phyloP scores from a whole-genome alignment of 1,140 invertebrate genomes.

The Meloidogyne hapla region DNA sequence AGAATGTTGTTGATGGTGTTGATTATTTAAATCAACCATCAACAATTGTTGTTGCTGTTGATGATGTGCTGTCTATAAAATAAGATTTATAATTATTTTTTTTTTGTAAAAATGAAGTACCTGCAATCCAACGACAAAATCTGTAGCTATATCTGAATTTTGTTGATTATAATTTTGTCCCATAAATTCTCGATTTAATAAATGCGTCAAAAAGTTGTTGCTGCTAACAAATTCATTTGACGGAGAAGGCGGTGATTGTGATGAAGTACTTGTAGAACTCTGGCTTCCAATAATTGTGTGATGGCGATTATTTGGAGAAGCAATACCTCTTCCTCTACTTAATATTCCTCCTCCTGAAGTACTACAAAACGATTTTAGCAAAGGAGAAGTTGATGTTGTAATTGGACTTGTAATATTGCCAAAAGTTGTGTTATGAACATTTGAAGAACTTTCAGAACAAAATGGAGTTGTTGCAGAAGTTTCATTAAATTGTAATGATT shows the following conservation, averaged over 20 bases:
- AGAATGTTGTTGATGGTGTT: neutral
- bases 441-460: neutral
- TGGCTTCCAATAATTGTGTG: neutral
- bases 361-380: neutral
- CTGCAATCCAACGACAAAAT: slow-evolving; percentile 4
- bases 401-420: slow-evolving; percentile 6
- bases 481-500: slow-evolving; percentile 15
- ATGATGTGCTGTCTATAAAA: neutral
- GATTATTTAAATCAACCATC: slow-evolving; percentile 18
- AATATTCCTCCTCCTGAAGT: neutral
- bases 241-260: neutral
- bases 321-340: neutral
- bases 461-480: neutral
- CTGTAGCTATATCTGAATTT: neutral
- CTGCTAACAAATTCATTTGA: neutral
- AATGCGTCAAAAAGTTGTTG: neutral
- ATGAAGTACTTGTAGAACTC: neutral
- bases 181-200: neutral
- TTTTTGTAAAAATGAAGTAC: neutral
- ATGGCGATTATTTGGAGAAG: neutral
- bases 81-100: too few relatives aligned
- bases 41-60: slow-evolving; percentile 16
- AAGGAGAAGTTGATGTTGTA: slow-evolving; percentile 6
- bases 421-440: neutral
- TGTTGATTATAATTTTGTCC: neutral